Evolutionary conservation across 2,888 invertebrate genomes (phyloP), one percentile per base, ranked within the genome.

Genomic region (Zaprionus obscuricornis): DNA sequence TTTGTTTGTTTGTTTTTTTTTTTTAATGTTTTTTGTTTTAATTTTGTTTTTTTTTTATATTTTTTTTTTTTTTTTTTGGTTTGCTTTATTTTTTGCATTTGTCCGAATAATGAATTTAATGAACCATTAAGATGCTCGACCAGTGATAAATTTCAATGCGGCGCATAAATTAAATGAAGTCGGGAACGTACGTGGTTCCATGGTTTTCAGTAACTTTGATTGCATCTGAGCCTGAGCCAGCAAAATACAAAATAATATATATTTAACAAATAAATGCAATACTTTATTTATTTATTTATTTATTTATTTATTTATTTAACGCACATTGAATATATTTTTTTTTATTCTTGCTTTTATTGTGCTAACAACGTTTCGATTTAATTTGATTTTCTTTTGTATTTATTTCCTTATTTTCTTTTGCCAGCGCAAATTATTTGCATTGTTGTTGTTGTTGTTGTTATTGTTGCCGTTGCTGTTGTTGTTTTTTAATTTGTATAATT

Each of bases 121-220:
- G 89, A 88, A 88, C 88, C 88, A 88, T 88, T 88, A 87, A 88
- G 88, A 88, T 88, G 88, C 84, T 83, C 58, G 77, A 54, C 81
- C 74, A 81, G 78, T 85, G 76, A 88, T 88, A 88, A 87, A 88
- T 88, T 86, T 72, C 74, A 74, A 77, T 74, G 84, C 71, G 72
- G 59, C 65, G 83, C 84, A 88, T 88, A 88, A 86, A 88, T 87
- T 85, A 84, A 74, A 76, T 66, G 76, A 37, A 56, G 59, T 56
- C 67, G 16, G 49, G 49, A 10, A 46, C 50, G 13, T 1, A 24
- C 13, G 10, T 10, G 6, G 16, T 18, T 33, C 51, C 50, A 34
- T 40, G 17, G 14, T 33, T 49, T n/a, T 27, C 46, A 26, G 49
- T 49, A 56, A 50, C 71, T 66, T 66, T 66, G 67, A 81, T 73